These are phyloP conservation scores for Erythrocercus mccallii DNA, from an alignment of 2,113 vertebrate genomes.

Conservation along the genomic window DNA sequence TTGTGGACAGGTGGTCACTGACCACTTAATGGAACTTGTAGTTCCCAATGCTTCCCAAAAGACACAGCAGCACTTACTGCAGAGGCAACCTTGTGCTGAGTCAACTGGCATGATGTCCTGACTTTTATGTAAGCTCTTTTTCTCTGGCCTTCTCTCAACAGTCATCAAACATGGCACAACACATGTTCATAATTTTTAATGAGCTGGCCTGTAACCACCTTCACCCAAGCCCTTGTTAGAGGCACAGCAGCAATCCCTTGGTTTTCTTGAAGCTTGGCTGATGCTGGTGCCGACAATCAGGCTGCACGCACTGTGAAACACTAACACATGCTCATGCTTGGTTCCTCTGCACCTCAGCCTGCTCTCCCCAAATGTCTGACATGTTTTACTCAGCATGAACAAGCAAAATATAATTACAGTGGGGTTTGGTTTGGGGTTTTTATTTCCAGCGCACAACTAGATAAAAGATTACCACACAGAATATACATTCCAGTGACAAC, in stretches of 20 bases:
- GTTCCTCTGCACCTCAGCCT: neutral
- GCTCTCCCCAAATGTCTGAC: neutral
- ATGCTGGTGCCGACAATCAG: neutral
- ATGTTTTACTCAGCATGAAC: neutral
- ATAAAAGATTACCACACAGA: neutral
- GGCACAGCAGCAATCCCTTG: neutral
- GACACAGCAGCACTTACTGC: neutral
- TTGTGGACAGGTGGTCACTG: neutral
- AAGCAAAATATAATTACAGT: neutral
- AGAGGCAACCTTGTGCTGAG: neutral
- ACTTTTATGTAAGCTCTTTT: neutral
- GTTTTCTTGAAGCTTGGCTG: neutral
- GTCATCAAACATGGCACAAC: neutral
- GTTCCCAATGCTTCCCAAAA: neutral
- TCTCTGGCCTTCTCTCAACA: neutral
- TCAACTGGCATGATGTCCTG: neutral
- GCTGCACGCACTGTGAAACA: rapidly evolving
- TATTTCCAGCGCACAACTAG: neutral
- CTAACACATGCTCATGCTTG: neutral
- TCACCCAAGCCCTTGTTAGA: neutral
- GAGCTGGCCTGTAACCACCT: neutral
- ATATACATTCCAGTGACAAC: neutral
- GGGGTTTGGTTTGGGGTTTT: neutral
- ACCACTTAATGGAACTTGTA: rapidly evolving
- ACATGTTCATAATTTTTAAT: neutral